Conservation (phyloP, 2,888 invertebrate species). For the Epistrophe eligans region DNA sequence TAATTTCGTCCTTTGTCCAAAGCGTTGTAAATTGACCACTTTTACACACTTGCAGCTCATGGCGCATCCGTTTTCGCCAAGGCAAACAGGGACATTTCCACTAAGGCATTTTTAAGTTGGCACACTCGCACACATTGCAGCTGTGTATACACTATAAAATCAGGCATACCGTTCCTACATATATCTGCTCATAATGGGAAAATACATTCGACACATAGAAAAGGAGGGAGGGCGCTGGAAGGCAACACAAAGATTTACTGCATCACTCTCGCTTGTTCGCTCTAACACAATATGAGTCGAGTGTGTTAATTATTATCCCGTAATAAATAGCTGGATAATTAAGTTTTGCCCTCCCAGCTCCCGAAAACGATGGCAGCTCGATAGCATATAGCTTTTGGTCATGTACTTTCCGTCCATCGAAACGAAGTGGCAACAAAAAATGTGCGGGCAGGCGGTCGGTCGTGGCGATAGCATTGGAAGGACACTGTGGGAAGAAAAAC, state of each 20-base stretch:
- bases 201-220: conserved; percentile 44
- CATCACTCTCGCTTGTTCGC: conserved; percentile 64
- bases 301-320: conserved; percentile 76
- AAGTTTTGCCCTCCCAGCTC: conserved; percentile 56
- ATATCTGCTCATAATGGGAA: conserved; percentile 38
- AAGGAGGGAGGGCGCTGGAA: background rate
- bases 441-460: background rate
- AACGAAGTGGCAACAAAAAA: background rate
- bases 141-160: background rate
- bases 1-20: conserved; percentile 65
- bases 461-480: conserved; percentile 6
- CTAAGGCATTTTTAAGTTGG: conserved; percentile 47
- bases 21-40: conserved; percentile 70
- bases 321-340: conserved; percentile 75
- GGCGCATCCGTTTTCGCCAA: conserved; percentile 32
- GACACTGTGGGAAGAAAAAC: conserved; percentile 47
- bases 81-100: conserved; percentile 47
- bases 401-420: conserved; percentile 15
- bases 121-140: conserved; percentile 13
- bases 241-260: conserved; percentile 64
- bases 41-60: conserved; percentile 59
- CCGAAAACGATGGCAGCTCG: conserved; percentile 9
- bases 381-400: conserved; percentile 31
- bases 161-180: background rate
- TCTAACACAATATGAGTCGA: conserved; percentile 63